Conservation (phyloP, 2,113 vertebrate genomes). For the Poecile atricapillus region DNA sequence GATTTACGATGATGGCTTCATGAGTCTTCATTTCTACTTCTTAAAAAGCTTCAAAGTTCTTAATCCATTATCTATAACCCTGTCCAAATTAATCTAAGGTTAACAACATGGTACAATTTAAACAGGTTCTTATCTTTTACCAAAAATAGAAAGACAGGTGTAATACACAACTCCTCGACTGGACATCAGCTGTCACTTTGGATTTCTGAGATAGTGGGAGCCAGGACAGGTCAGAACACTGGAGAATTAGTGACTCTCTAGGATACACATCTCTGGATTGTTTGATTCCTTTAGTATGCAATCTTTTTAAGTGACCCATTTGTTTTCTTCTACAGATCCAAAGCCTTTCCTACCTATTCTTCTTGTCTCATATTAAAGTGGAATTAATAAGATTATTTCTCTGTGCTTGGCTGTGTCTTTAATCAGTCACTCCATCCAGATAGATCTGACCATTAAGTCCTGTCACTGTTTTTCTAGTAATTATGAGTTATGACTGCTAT, state of each 20-base stretch:
- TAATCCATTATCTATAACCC: conserved; percentile 1
- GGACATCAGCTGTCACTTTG: neutral
- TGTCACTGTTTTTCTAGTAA: neutral
- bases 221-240: neutral
- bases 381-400: neutral
- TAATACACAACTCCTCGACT: neutral
- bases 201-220: neutral
- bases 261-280: neutral
- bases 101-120: neutral
- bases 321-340: neutral
- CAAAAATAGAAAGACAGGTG: neutral
- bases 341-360: neutral
- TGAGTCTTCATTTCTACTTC: neutral
- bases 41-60: conserved; percentile 28
- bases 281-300: neutral
- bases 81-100: conserved; percentile 33
- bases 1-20: conserved; percentile 7
- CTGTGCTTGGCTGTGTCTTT: neutral
- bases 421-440: neutral
- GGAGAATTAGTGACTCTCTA: neutral
- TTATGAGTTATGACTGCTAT: neutral
- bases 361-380: neutral
- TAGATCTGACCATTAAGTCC: neutral
- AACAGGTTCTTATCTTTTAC: neutral
- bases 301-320: neutral